Percentiles rank a stretch among this genome's conserved stretches.
phyloP scores from a whole-genome alignment of 1,140 invertebrate genomes.

The honey bee (Apis mellifera) region DNA sequence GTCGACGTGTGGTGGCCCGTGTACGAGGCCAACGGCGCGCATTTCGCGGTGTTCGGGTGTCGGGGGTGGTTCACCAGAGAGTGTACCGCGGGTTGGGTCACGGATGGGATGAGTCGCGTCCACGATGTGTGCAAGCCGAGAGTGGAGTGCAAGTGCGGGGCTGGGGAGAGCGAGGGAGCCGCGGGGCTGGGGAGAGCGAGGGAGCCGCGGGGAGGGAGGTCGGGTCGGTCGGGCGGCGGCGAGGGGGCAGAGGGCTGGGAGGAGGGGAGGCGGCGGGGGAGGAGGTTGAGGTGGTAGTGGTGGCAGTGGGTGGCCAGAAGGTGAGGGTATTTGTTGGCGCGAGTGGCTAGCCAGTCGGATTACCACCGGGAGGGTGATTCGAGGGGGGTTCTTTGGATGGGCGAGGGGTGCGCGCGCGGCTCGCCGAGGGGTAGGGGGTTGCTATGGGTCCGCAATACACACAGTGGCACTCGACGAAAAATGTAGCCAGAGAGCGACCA shows the following conservation, averaged over 20 bases:
- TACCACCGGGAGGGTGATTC: slow-evolving; percentile 74
- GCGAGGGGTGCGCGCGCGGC: slow-evolving; percentile 48
- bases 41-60: slow-evolving; percentile 79
- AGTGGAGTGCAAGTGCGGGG: slow-evolving; percentile 30
- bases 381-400: slow-evolving; percentile 61
- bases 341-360: slow-evolving; percentile 81
- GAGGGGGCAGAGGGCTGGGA: neutral
- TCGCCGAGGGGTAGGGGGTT: slow-evolving; percentile 49
- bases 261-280: slow-evolving; percentile 1
- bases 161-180: neutral
- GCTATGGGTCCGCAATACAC: slow-evolving; percentile 59
- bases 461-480: slow-evolving; percentile 78
- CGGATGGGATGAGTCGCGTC: slow-evolving; percentile 64
- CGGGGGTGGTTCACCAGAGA: slow-evolving; percentile 79
- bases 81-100: slow-evolving; percentile 74
- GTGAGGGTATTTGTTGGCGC: slow-evolving; percentile 81
- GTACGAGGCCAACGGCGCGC: slow-evolving; percentile 69
- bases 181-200: slow-evolving; percentile 2
- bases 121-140: slow-evolving; percentile 53
- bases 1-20: slow-evolving; percentile 74
- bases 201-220: neutral
- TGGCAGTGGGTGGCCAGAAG: slow-evolving; percentile 74
- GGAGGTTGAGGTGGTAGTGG: slow-evolving; percentile 62
- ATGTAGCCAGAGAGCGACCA: slow-evolving; percentile 79
- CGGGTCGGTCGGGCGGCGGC: slow-evolving; percentile 6